Evolutionary conservation across 2,113 vertebrate genomes (phyloP).

Genomic region (Leiothrix lutea): DNA sequence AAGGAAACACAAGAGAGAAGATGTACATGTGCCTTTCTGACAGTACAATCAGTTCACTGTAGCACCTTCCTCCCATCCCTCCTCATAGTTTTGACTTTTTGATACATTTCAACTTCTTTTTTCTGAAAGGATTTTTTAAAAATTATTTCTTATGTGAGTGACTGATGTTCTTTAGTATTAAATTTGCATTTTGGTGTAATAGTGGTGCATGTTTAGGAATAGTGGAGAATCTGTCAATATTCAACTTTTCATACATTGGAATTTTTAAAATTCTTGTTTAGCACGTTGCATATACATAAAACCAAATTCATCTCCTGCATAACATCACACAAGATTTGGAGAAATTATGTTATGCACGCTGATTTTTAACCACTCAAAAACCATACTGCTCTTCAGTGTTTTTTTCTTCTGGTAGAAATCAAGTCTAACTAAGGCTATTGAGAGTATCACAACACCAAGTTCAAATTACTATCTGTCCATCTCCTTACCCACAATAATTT

Average conservation of each 20-base stretch:
- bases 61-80: not conserved
- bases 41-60: not conserved
- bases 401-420: not conserved
- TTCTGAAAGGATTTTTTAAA: accelerated
- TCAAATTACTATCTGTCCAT: conserved; percentile 27
- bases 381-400: not conserved
- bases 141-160: not conserved
- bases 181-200: not conserved
- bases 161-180: not conserved
- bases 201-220: not conserved
- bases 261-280: not conserved
- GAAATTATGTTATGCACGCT: not conserved
- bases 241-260: not conserved
- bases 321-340: not conserved
- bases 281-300: accelerated
- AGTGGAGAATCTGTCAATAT: not conserved
- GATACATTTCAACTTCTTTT: not conserved
- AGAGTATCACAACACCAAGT: not conserved
- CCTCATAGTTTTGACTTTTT: not conserved
- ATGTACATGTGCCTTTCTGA: not conserved
- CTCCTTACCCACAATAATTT: conserved; percentile 17
- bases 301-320: not conserved
- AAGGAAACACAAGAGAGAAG: not conserved
- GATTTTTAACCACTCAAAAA: not conserved
- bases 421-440: not conserved